A percentile compares a stretch with the other conserved stretches of the same genome.
These are phyloP conservation scores for Epinotia ramella DNA, from an alignment of 2,888 invertebrate genomes.

Conservation along the genomic window DNA sequence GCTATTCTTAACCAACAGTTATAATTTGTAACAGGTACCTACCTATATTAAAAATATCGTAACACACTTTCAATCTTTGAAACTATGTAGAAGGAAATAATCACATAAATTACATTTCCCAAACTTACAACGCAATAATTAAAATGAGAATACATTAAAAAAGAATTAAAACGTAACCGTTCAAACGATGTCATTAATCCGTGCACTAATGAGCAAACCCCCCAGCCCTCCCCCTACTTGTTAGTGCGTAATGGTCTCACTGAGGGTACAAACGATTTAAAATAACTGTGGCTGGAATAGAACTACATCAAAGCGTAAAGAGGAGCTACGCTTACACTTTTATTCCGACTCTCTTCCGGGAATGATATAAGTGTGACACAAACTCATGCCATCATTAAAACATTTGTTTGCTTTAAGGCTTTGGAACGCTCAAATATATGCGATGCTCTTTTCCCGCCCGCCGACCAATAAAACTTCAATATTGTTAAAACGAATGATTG, in stretches of 20 bases:
- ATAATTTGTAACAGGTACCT: too few relatives aligned
- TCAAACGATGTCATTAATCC: constrained; percentile 20
- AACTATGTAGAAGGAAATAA: background rate
- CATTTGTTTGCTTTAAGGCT: too few relatives aligned
- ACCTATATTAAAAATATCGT: too few relatives aligned
- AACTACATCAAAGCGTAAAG: background rate
- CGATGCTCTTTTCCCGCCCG: too few relatives aligned
- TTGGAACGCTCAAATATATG: too few relatives aligned
- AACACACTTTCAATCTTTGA: background rate
- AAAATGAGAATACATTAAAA: background rate
- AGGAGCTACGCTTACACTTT: background rate
- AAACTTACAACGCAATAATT: background rate
- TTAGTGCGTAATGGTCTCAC: constrained; percentile 21
- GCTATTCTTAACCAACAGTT: too few relatives aligned
- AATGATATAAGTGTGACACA: background rate
- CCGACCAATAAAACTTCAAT: too few relatives aligned
- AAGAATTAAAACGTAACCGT: background rate
- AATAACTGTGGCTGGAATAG: constrained; percentile 4
- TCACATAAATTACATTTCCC: background rate
- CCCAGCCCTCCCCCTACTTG: background rate
- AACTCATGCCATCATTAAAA: background rate
- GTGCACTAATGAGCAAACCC: constrained; percentile 5
- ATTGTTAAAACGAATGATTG: too few relatives aligned
- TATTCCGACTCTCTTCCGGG: too few relatives aligned
- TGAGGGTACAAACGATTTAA: constrained; percentile 10